phyloP scores from a whole-genome alignment of 1,140 invertebrate genomes.

The Listronotus oregonensis region DNA sequence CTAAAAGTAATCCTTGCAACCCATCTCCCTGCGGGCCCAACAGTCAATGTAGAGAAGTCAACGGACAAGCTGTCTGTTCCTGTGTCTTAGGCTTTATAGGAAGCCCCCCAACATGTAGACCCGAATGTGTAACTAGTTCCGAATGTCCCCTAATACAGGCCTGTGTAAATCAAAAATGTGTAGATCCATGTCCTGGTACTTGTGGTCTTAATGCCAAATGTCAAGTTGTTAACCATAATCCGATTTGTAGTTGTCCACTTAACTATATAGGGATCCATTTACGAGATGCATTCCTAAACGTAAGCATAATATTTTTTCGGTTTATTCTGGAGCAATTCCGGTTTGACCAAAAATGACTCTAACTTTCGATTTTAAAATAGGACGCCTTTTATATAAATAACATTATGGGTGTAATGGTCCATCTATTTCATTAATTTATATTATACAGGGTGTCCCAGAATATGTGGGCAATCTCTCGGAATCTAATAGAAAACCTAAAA shows the following conservation, averaged over 20 bases:
- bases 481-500: too few species aligned
- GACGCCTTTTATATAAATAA: too few species aligned
- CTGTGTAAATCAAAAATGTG: conserved; percentile 67
- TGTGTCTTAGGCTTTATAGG: conserved; percentile 60
- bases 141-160: conserved; percentile 67
- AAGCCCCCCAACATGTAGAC: conserved; percentile 60
- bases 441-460: too few species aligned
- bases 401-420: too few species aligned
- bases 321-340: too few species aligned
- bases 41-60: conserved; percentile 63
- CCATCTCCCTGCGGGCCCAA: conserved; percentile 65
- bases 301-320: conserved; percentile 18
- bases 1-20: conserved; percentile 53
- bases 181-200: conserved; percentile 65
- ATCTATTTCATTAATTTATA: too few species aligned
- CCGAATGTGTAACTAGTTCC: conserved; percentile 66
- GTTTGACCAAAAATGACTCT: too few species aligned
- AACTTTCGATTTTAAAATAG: too few species aligned
- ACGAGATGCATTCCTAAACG: conserved; percentile 64
- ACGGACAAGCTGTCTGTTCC: conserved; percentile 61
- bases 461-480: too few species aligned
- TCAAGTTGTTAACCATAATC: conserved; percentile 65
- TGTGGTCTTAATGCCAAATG: conserved; percentile 69
- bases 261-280: conserved; percentile 63
- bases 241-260: conserved; percentile 56